These are phyloP conservation scores for Pimephales promelas DNA, from an alignment of 2,113 vertebrate species.

Conservation along the genomic window DNA sequence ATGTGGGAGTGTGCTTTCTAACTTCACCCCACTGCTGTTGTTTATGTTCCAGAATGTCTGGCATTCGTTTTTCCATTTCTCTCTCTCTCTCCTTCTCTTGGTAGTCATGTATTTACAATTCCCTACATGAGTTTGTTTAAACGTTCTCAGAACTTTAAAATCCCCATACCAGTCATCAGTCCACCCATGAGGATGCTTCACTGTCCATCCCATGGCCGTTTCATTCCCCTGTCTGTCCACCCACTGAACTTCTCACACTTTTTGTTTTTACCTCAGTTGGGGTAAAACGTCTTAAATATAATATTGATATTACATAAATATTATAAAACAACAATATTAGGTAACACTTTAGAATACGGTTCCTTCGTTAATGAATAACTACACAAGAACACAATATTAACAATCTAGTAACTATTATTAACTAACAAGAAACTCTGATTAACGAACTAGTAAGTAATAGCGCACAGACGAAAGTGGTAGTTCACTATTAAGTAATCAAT, in stretches of 20 bases:
- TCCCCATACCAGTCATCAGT: slow-evolving; percentile 59
- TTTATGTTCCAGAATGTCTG: slow-evolving; percentile 7
- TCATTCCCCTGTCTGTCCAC: slow-evolving; percentile 56
- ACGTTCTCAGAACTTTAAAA: slow-evolving; percentile 71
- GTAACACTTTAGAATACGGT: too few species aligned
- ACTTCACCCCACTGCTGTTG: background rate
- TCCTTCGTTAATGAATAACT: too few species aligned
- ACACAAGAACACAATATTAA: too few species aligned
- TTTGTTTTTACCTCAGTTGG: slow-evolving; percentile 49
- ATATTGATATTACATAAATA: too few species aligned
- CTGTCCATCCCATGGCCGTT: slow-evolving; percentile 49
- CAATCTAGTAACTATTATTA: too few species aligned
- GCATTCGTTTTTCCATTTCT: slow-evolving; percentile 1
- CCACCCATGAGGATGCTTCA: slow-evolving; percentile 63
- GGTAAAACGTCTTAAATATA: background rate
- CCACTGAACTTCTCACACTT: slow-evolving; percentile 68
- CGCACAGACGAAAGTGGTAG: too few species aligned
- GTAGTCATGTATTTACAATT: slow-evolving; percentile 61
- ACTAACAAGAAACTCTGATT: too few species aligned
- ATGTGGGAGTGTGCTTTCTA: background rate
- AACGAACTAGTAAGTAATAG: too few species aligned
- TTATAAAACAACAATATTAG: too few species aligned
- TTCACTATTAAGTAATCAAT: too few species aligned
- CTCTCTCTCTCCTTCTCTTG: slow-evolving; percentile 41
- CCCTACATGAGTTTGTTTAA: slow-evolving; percentile 70